Evolutionary conservation across 2,113 vertebrate species (phyloP).

Genomic region (Mustela nigripes): DNA sequence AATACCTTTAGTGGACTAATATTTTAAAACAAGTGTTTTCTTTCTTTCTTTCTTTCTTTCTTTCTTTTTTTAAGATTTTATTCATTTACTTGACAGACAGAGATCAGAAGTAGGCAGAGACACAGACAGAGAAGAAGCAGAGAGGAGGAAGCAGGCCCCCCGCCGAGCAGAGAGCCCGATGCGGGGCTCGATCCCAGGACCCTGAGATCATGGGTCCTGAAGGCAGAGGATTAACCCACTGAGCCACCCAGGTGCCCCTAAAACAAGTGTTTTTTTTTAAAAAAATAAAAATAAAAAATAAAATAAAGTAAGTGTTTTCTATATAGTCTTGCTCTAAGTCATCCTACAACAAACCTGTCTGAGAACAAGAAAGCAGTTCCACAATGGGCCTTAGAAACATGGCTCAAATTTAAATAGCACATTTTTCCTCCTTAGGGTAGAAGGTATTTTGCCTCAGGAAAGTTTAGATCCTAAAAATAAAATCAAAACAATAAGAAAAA

Average conservation of each 20-base stretch:
- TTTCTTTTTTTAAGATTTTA: too few species aligned
- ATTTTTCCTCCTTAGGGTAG: conserved; percentile 27
- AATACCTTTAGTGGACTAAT: conserved; percentile 41
- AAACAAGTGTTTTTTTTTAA: neutral
- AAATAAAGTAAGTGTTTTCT: conserved; percentile 46
- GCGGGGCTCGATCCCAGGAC: too few species aligned
- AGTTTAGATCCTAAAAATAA: conserved; percentile 48
- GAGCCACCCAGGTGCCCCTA: neutral
- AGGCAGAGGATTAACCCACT: too few species aligned
- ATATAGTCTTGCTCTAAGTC: neutral
- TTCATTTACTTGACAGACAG: too few species aligned
- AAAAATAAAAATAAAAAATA: too few species aligned
- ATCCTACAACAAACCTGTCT: neutral
- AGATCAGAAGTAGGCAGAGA: too few species aligned
- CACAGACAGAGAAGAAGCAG: too few species aligned
- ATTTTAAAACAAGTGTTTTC: conserved; percentile 3
- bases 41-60: too few species aligned
- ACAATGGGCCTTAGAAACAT: neutral
- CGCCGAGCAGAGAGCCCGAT: too few species aligned
- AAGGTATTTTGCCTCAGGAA: neutral
- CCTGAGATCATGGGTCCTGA: too few species aligned
- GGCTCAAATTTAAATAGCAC: conserved; percentile 35
- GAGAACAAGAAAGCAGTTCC: conserved; percentile 41
- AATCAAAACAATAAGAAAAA: neutral
- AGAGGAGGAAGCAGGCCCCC: too few species aligned